A percentile compares a stretch with the other conserved stretches of the same genome.
These are phyloP conservation scores for Drosophila burlai DNA, from an alignment of 1,140 invertebrate species.

Conservation along the genomic window DNA sequence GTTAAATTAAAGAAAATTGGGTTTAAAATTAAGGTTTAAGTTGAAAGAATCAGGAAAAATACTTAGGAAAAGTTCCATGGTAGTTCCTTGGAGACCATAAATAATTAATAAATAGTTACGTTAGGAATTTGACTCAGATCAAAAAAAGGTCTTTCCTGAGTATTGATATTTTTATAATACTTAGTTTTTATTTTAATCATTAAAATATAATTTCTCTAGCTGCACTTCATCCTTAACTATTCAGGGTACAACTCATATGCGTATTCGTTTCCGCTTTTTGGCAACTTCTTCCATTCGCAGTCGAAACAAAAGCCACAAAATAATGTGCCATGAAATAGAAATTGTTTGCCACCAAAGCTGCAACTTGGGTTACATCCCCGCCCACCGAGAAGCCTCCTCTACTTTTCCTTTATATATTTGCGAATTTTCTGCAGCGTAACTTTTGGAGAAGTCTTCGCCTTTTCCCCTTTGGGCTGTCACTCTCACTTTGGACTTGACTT, in stretches of 20 bases:
- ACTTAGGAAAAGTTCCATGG: rapidly evolving
- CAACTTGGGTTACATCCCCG: slow-evolving; percentile 31
- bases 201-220: neutral
- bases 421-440: slow-evolving; percentile 80
- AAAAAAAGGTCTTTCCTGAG: too few relatives aligned
- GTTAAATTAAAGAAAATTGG: neutral
- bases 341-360: slow-evolving; percentile 64
- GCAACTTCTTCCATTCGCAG: slow-evolving; percentile 57
- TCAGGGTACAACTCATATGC: slow-evolving; percentile 31
- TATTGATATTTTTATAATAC: too few relatives aligned
- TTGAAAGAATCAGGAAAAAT: neutral
- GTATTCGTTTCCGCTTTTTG: slow-evolving; percentile 47
- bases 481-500: slow-evolving; percentile 83
- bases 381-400: neutral
- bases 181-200: neutral
- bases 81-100: too few relatives aligned
- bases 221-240: neutral
- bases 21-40: neutral
- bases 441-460: slow-evolving; percentile 62
- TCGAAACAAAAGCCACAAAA: slow-evolving; percentile 81
- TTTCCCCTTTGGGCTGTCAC: slow-evolving; percentile 59
- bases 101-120: neutral
- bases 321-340: slow-evolving; percentile 83
- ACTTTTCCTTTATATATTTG: slow-evolving; percentile 46
- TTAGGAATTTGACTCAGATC: too few relatives aligned